Conservation (phyloP, 2,113 vertebrate genomes). For the Gymnogyps californianus region DNA sequence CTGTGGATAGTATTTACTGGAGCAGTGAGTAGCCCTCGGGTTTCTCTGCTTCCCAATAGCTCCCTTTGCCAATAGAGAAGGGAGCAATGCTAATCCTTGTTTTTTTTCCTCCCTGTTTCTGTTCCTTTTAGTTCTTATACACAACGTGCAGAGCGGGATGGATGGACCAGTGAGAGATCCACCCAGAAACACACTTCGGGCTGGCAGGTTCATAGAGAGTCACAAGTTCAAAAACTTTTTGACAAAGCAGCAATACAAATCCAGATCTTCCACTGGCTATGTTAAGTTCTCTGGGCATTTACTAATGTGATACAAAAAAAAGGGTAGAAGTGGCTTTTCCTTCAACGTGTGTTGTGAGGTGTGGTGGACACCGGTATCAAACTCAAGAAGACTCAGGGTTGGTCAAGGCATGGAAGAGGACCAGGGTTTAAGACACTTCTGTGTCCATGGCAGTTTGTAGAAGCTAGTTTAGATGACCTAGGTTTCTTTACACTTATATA, state of each 20-base stretch:
- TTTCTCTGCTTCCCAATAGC: not conserved
- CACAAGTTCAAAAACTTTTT: fast-evolving
- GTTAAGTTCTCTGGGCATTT: not conserved
- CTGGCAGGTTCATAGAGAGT: not conserved
- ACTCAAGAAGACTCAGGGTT: not conserved
- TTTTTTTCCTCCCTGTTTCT: fast-evolving
- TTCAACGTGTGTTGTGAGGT: not conserved
- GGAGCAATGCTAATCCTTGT: not conserved
- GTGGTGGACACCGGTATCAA: fast-evolving
- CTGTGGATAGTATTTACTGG: not conserved
- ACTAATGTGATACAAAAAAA: not conserved
- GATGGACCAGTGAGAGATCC: not conserved
- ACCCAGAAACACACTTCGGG: not conserved
- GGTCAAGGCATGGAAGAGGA: not conserved
- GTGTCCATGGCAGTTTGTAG: not conserved
- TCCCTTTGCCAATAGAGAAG: not conserved
- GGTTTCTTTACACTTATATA: not conserved
- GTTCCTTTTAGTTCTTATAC: not conserved
- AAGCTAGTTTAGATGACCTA: not conserved
- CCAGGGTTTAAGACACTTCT: not conserved
- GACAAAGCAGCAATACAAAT: not conserved
- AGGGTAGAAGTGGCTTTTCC: not conserved
- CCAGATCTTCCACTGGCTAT: not conserved
- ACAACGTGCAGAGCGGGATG: fast-evolving
- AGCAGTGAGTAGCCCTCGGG: not conserved